Conservation (phyloP, 2,888 invertebrate species). For the Tipula unca region DNA sequence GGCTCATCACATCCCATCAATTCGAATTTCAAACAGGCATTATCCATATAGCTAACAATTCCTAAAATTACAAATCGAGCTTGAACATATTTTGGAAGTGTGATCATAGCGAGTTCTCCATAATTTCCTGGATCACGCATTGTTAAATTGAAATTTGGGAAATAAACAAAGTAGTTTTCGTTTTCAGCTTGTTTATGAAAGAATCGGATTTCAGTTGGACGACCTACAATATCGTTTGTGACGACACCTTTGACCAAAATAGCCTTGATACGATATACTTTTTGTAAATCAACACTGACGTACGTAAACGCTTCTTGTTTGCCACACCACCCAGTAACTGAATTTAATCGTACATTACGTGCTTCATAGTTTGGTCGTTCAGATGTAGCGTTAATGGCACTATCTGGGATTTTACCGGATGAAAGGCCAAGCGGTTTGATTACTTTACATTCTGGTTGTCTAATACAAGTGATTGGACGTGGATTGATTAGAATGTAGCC, state of each 20-base stretch:
- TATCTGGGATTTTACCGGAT: constrained; percentile 87
- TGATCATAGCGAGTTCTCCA: constrained; percentile 93
- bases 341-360: constrained; percentile 77
- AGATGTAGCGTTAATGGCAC: constrained; percentile 91
- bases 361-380: constrained; percentile 90
- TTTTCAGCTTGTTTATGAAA: constrained; percentile 92
- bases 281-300: constrained; percentile 88
- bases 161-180: constrained; percentile 94
- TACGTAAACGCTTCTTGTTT: constrained; percentile 95
- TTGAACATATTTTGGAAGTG: constrained; percentile 85
- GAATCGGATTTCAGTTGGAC: constrained; percentile 92
- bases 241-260: constrained; percentile 91
- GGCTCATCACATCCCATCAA: constrained; percentile 93
- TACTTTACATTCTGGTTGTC: constrained; percentile 90
- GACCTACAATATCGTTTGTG: constrained; percentile 88
- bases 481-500: constrained; percentile 90
- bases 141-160: constrained; percentile 91
- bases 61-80: constrained; percentile 90
- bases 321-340: constrained; percentile 95
- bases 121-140: constrained; percentile 95
- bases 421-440: constrained; percentile 85
- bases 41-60: constrained; percentile 94
- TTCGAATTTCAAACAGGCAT: constrained; percentile 92
- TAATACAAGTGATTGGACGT: constrained; percentile 78
- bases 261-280: constrained; percentile 86